Evolutionary conservation across 2,888 invertebrate genomes (phyloP).

Genomic region (Chamaedrilus cognettii): DNA sequence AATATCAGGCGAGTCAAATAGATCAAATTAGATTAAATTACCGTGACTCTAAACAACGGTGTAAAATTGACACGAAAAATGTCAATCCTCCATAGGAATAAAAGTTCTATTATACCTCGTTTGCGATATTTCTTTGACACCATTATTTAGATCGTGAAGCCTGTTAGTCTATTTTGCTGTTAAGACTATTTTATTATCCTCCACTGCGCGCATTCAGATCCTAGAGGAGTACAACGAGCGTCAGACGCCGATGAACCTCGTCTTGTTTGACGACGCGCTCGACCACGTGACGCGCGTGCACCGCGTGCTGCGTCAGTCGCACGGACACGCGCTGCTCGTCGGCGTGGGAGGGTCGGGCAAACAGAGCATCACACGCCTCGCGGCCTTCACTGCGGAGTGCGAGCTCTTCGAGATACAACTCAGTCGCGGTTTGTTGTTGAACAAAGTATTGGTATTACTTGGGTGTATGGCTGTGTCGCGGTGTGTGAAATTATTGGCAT

Average conservation of each 20-base stretch:
- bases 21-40: too few species aligned
- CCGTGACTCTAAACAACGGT: too few species aligned
- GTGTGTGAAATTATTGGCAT: too few species aligned
- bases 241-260: conserved; percentile 72
- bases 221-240: conserved; percentile 83
- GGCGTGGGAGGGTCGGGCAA: conserved; percentile 92
- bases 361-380: conserved; percentile 75
- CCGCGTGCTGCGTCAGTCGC: conserved; percentile 78
- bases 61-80: too few species aligned
- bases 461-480: too few species aligned
- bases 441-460: too few species aligned
- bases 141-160: background rate
- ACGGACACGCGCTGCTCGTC: conserved; percentile 60
- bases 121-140: conserved; percentile 6
- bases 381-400: conserved; percentile 82
- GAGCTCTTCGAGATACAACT: conserved; percentile 78
- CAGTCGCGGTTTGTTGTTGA: too few species aligned
- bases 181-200: too few species aligned
- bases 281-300: conserved; percentile 89
- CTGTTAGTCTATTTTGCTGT: background rate
- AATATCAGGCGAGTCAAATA: too few species aligned
- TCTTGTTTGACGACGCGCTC: conserved; percentile 87
- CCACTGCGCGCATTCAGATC: conserved; percentile 70
- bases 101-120: background rate
- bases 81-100: too few species aligned